Conservation (phyloP, 2,113 vertebrate species). For the Sakesphorus luctuosus region DNA sequence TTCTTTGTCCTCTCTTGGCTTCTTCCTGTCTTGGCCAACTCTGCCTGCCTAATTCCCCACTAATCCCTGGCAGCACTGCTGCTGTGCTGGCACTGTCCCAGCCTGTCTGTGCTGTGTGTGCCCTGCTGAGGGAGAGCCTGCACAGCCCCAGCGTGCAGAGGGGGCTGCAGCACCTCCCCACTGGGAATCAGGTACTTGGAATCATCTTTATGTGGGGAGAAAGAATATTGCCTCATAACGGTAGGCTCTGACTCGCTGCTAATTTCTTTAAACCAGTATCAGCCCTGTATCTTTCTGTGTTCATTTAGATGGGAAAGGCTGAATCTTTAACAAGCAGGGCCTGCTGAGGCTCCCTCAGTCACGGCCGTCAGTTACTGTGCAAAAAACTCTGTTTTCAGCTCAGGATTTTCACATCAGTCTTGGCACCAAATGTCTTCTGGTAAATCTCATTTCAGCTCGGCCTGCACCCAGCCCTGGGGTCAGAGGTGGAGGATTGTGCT, state of each 20-base stretch:
- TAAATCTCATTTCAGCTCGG: neutral
- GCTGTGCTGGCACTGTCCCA: neutral
- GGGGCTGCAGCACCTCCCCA: neutral
- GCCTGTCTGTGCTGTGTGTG: accelerated
- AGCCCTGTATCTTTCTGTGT: neutral
- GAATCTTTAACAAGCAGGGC: neutral
- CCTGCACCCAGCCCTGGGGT: neutral
- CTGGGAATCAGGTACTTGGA: neutral
- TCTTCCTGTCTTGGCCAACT: neutral
- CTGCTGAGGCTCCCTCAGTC: neutral
- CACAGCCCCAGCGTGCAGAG: neutral
- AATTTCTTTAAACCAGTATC: neutral
- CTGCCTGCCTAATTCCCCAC: neutral
- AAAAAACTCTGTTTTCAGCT: neutral
- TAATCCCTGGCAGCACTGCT: neutral
- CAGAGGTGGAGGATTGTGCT: neutral
- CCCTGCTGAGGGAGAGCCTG: neutral
- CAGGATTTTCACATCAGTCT: neutral
- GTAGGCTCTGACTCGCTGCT: neutral
- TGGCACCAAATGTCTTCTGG: neutral
- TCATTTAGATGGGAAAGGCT: neutral
- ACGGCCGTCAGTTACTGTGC: neutral
- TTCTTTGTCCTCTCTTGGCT: neutral
- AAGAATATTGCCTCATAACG: neutral
- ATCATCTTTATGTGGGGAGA: neutral